Base-by-base conservation (phyloP, 1,140 invertebrate species). In the Mya arenaria region DNA sequence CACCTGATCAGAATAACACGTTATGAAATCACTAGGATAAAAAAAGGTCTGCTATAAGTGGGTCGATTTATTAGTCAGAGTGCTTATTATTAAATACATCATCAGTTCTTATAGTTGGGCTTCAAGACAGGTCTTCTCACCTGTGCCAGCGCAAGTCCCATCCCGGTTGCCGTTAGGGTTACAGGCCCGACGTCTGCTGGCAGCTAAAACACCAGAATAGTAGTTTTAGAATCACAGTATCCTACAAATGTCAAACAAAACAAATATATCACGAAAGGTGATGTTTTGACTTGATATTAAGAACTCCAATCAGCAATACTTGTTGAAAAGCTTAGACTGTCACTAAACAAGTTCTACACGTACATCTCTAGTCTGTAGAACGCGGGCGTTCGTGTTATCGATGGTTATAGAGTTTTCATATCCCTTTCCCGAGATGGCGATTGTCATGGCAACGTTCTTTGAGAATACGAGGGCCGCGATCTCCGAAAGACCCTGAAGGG, bases 101-200 rank as follows among this genome's bases (percentile, higher is more conserved):
- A n/a, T n/a, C n/a, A n/a, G n/a, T n/a, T n/a, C n/a, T n/a, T n/a
- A n/a, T n/a, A n/a, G n/a, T n/a, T n/a, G n/a, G n/a, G n/a, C n/a
- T n/a, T n/a, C n/a, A n/a, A n/a, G 48, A 52, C 19, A 2, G 2
- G 1, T 1, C 48, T 52, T 4, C 48, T 52, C 19, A 93, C 94
- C 90, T 97, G 96, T 41, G 97, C 94, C 52, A 98, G 91, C 0
- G 95, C 97, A 84, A 98, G 94, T n/a, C 82, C 82, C 30, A 13
- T 34, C 17, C 82, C 82, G 25, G 63, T 63, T 13, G 73, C 63
- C 0, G 65, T 62, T 3, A 77, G 28, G 8, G 63, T 71, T 10
- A 83, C 72, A 17, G 13, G 44, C 25, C 66, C 69, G 19, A 71
- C n/a, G 25, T 69, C 23, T 28, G 8, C 36, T 23, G 82, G 82